Percentiles rank a stretch among this genome's conserved stretches.
Conservation (phyloP, 2,888 invertebrate species). For the Meghimatium bilineatum region DNA sequence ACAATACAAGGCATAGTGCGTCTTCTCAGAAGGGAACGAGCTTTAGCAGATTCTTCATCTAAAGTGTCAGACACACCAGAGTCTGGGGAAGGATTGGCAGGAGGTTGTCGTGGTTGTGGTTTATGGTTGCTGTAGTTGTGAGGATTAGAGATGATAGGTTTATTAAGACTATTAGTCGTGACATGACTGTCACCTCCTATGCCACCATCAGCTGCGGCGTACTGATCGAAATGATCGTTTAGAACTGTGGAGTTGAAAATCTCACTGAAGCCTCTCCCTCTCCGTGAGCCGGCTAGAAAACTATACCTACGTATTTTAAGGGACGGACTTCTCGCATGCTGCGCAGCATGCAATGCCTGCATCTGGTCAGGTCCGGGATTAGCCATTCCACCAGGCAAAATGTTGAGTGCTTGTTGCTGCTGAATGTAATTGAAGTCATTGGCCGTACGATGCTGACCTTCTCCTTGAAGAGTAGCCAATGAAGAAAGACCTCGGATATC, state of each 20-base stretch:
- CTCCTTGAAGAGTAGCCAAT: slow-evolving; percentile 51
- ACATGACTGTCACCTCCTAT: slow-evolving; percentile 64
- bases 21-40: slow-evolving; percentile 68
- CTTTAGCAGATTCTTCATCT: slow-evolving; percentile 63
- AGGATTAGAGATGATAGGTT: slow-evolving; percentile 36
- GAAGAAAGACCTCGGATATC: slow-evolving; percentile 47
- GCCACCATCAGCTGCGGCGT: slow-evolving; percentile 71
- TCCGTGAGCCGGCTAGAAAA: slow-evolving; percentile 71
- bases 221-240: slow-evolving; percentile 77
- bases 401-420: slow-evolving; percentile 32
- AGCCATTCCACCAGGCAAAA: slow-evolving; percentile 22
- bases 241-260: slow-evolving; percentile 75
- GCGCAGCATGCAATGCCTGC: slow-evolving; percentile 48
- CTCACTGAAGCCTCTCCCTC: slow-evolving; percentile 71
- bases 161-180: slow-evolving; percentile 8
- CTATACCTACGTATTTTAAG: slow-evolving; percentile 72
- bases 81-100: slow-evolving; percentile 70
- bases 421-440: slow-evolving; percentile 52
- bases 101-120: slow-evolving; percentile 44
- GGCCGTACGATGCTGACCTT: slow-evolving; percentile 49
- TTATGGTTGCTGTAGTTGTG: slow-evolving; percentile 42
- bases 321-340: slow-evolving; percentile 68
- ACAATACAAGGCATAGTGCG: slow-evolving; percentile 75
- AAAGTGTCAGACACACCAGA: slow-evolving; percentile 72
- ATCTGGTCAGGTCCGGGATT: slow-evolving; percentile 32